Percentiles rank a stretch among this genome's conserved stretches.
Evolutionary conservation across 2,888 invertebrate genomes (phyloP).

Genomic region (Drosophila kokeensis): DNA sequence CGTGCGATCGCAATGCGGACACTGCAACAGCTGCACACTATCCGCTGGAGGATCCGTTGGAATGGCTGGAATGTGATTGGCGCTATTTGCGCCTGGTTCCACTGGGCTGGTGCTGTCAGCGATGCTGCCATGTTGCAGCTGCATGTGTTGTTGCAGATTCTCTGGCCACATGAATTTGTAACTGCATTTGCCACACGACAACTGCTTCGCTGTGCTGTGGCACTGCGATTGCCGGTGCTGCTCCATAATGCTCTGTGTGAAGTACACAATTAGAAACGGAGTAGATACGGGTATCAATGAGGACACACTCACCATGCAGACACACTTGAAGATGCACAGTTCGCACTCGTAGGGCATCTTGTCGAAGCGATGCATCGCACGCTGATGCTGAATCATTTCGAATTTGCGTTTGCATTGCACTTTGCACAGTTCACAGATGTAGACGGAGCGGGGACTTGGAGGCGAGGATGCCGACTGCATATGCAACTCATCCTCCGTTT

Average conservation of each 20-base stretch:
- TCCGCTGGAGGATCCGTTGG: slow-evolving; percentile 22
- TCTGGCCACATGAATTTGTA: slow-evolving; percentile 84
- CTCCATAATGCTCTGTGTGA: slow-evolving; percentile 85
- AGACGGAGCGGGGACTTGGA: slow-evolving; percentile 39
- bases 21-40: slow-evolving; percentile 80
- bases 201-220: slow-evolving; percentile 75
- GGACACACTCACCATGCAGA: slow-evolving; percentile 78
- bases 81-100: neutral
- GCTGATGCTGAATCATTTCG: slow-evolving; percentile 82
- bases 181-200: slow-evolving; percentile 78
- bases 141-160: slow-evolving; percentile 79
- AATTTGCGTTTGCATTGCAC: slow-evolving; percentile 81
- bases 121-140: slow-evolving; percentile 70
- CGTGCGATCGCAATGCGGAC: slow-evolving; percentile 87
- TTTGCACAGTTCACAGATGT: slow-evolving; percentile 80
- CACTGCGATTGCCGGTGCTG: slow-evolving; percentile 86
- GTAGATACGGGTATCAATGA: neutral
- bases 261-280: neutral
- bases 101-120: neutral
- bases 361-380: slow-evolving; percentile 84
- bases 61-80: slow-evolving; percentile 10
- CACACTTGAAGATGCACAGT: slow-evolving; percentile 86
- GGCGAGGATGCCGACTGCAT: slow-evolving; percentile 9
- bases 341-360: slow-evolving; percentile 86
- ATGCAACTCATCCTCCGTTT: slow-evolving; percentile 82